Conservation (phyloP, 2,797 vertebrate genomes). For the Eurystomus glaucurus region DNA sequence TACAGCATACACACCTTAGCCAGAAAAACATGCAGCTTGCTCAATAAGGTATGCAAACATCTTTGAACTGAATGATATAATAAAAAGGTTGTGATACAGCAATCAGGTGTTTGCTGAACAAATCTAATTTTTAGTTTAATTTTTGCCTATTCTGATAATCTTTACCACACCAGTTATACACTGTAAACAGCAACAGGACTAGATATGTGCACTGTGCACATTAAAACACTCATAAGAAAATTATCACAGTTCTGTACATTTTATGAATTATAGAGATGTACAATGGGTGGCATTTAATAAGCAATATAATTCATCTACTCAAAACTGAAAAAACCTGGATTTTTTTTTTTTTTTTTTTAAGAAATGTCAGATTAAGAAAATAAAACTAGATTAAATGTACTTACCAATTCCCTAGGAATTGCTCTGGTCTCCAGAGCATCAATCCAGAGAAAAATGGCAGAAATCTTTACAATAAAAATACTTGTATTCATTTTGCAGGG, state of each 20-base stretch:
- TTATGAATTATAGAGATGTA: background rate
- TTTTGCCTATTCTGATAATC: background rate
- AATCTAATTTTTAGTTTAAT: background rate
- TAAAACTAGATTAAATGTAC: background rate
- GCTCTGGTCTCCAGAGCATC: background rate
- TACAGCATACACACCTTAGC: background rate
- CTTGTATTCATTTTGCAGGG: background rate
- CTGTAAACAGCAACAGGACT: background rate
- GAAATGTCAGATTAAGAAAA: background rate
- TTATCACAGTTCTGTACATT: background rate
- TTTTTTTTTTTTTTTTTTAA: background rate
- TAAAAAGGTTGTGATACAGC: conserved; percentile 44
- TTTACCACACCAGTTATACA: background rate
- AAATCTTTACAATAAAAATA: background rate
- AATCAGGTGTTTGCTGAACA: conserved; percentile 36
- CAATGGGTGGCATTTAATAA: background rate
- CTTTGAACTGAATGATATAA: background rate
- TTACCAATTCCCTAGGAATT: background rate
- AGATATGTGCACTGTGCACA: background rate
- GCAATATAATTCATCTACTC: background rate
- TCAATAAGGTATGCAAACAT: conserved; percentile 67
- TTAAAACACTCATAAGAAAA: background rate
- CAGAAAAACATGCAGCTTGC: conserved; percentile 53
- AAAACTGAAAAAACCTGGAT: background rate
- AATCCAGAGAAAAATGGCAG: background rate